A percentile compares a stretch with the other conserved stretches of the same genome.
phyloP scores from a whole-genome alignment of 1,140 invertebrate species.

The Halyomorpha halys region DNA sequence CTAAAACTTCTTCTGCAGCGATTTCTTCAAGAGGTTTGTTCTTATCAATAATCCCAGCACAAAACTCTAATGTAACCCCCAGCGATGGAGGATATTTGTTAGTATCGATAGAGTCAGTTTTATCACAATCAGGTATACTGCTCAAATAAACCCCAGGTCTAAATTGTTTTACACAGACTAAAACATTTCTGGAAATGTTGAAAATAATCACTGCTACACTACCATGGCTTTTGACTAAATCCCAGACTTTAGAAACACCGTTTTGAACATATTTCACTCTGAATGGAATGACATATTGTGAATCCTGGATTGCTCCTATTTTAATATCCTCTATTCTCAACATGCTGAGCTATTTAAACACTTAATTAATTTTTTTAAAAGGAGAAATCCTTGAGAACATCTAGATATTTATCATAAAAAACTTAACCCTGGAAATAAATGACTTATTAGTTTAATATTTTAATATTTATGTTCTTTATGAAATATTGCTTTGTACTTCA shows the following conservation, averaged over 20 bases:
- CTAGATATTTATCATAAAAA: too few relatives aligned
- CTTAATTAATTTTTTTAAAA: too few relatives aligned
- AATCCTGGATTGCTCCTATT: background rate
- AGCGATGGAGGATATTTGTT: slow-evolving; percentile 57
- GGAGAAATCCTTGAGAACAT: too few relatives aligned
- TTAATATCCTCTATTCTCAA: background rate
- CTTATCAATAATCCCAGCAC: slow-evolving; percentile 92
- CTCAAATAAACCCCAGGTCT: slow-evolving; percentile 71
- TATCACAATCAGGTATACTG: slow-evolving; percentile 43
- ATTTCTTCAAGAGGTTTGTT: slow-evolving; percentile 62
- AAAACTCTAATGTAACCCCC: slow-evolving; percentile 83
- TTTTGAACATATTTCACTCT: slow-evolving; percentile 23
- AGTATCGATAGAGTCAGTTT: slow-evolving; percentile 50
- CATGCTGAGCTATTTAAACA: background rate
- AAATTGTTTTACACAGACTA: slow-evolving; percentile 87
- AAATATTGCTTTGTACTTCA: too few relatives aligned
- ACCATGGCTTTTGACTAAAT: slow-evolving; percentile 29
- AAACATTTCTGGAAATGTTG: slow-evolving; percentile 61
- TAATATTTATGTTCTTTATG: too few relatives aligned
- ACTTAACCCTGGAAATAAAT: too few relatives aligned
- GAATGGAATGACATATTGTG: slow-evolving; percentile 8
- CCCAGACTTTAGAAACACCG: slow-evolving; percentile 30
- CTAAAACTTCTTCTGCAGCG: slow-evolving; percentile 75
- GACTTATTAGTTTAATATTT: too few relatives aligned
- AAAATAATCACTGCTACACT: slow-evolving; percentile 76